A percentile compares a stretch with the other conserved stretches of the same genome.
phyloP scores from a whole-genome alignment of 2,113 vertebrate genomes.

The Periophthalmus modestus region DNA sequence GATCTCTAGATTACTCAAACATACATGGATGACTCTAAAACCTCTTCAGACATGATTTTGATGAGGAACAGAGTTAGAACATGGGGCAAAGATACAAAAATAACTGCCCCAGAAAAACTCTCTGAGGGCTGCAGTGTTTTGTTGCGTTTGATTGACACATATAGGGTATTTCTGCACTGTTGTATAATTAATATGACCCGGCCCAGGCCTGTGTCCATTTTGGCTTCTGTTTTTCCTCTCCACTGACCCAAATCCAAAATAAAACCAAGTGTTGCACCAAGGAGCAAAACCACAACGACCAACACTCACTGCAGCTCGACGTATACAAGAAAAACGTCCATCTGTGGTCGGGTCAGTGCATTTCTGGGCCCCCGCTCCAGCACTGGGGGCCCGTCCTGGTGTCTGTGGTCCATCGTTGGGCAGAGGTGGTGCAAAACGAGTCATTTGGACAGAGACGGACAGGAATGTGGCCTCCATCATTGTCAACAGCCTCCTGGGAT shows the following conservation, averaged over 20 bases:
- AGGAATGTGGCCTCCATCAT: conserved; percentile 65
- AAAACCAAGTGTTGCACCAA: conserved; percentile 15
- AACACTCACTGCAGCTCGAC: conserved; percentile 3
- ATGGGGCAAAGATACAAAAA: no score
- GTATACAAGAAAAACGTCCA: conserved; percentile 16
- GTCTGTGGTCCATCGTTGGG: conserved; percentile 75
- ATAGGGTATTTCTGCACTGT: neutral
- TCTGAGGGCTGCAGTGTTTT: neutral
- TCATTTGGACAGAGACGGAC: conserved; percentile 59
- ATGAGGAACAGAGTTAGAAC: no score
- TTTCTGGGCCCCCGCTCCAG: conserved; percentile 23
- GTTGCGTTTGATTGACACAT: neutral
- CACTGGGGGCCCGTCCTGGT: conserved; percentile 66
- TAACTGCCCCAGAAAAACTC: no score
- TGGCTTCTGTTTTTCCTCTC: conserved; percentile 1
- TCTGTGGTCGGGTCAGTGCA: conserved; percentile 27
- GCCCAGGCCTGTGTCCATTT: neutral
- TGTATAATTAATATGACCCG: neutral
- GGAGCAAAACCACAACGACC: conserved; percentile 1
- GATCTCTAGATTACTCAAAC: no score
- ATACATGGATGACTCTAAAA: no score
- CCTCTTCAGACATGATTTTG: no score
- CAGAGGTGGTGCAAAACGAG: conserved; percentile 74
- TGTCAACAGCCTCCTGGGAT: conserved; percentile 51
- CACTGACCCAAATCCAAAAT: conserved; percentile 36